Evolutionary conservation across 37 sponge, comb jelly and placozoan species (phyloP), one percentile per base, ranked within the genome.

Genomic region (Eunapius fragilis): DNA sequence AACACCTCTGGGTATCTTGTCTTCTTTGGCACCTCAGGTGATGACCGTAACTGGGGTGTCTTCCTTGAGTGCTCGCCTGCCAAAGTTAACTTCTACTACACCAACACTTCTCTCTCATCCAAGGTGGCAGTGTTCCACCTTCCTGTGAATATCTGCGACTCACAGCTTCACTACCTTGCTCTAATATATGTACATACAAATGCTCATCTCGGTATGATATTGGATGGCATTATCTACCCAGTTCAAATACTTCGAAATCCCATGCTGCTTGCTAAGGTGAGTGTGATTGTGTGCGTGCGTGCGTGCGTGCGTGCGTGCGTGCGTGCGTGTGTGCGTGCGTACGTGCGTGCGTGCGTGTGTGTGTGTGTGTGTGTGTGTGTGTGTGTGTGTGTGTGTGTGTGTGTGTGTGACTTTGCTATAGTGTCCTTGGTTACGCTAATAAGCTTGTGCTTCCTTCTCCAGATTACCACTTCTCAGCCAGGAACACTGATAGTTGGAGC

Each of bases 1-100:
- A 75, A 72, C 12, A 89, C 86, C 25, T 35, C n/a, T 50, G 93
- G 93, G 17, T 93, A 93, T 30, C 70, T 93, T 23, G 50, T 93
- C 80, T 93, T 83, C 48, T 89, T 83, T 76, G 89, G 93, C 10
- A 85, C 86, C 7, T 85, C 88, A 36, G 77, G 67, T 23, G 80
- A 78, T 25, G 67, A 25, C 0, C 83, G 86, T 11, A 93, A 89
- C 37, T 86, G 86, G 77, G 93, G 79, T 9, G 73, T 93, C 6
- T 85, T 89, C 37, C 31, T 93, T 24, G 86, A 93, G 58, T 70
- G 71, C 27, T 23, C 34, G 9, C 36, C 12, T 19, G 30, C 72
- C 27, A 14, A 23, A 6, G 79, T 90, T 34, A 77, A 32, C 37
- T 69, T 90, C 70, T 90, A 80, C 71, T 90, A 90, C 68, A 90